Base-by-base conservation (phyloP, 2,113 vertebrate genomes). In the Sminthopsis crassicaudata region DNA sequence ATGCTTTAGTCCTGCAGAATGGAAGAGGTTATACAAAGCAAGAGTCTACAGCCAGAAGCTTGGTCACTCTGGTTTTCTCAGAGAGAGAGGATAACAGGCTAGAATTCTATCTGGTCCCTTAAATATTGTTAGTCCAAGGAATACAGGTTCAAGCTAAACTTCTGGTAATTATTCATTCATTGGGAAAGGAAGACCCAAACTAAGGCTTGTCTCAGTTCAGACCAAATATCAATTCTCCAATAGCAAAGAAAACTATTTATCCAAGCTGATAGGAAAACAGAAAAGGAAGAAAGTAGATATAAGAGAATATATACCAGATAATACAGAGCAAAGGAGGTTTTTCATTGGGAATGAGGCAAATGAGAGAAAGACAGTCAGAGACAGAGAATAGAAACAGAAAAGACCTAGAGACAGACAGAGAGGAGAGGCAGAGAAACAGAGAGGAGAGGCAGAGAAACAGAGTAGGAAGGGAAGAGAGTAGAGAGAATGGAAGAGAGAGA, bases 1-100 rank as follows among this genome's bases (percentile, higher is more conserved):
- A 76, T n/a, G n/a, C 36, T n/a, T 76, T 76, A 76, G n/a, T 19
- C 36, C 5, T 97, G 97, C 95, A 96, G 98, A 96, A 98, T 97
- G 95, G 4, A 16, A 0, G 0, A 4, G 36, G 4, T 76, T 36
- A 10, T 76, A 12, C 12, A 7, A n/a, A 76, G 30, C 36, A 76
- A 19, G 16, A n/a, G 14, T 19, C 36, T n/a, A n/a, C 6, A 5
- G 5, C 27, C 60, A 36, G 60, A 67, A 67, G 60, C 12, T 67
- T 67, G 60, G 30, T 30, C 60, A 67, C 60, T 67, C 12, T 30
- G 11, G 11, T 67, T 12, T 67, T 30, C 3, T 67, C 60, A 76
- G 30, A n/a, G 14, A 76, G 36, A 7, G 14, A 76, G 36, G 6
- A 6, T 76, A 19, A 36, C 5, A 19, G 30, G 5, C 3, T n/a